Percentiles rank a stretch among this genome's conserved stretches.
Conservation (phyloP, 2,797 vertebrate genomes). For the Molossus alvarezi region DNA sequence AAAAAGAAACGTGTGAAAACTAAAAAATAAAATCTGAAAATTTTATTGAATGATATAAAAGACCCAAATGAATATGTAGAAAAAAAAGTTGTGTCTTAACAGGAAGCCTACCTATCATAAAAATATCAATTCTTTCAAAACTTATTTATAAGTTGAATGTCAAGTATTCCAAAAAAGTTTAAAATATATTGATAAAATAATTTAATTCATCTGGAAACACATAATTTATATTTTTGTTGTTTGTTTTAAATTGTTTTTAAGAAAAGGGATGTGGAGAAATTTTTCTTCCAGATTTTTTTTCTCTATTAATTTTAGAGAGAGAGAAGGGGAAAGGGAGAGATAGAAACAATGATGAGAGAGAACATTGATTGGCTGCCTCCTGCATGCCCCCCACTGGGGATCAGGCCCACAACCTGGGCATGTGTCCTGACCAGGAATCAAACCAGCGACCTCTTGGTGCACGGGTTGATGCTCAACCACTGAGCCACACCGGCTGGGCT, state of each 20-base stretch:
- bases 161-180: background rate
- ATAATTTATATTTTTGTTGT: background rate
- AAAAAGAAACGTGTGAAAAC: background rate
- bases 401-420: too few relatives aligned
- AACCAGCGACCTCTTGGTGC: too few relatives aligned
- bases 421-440: too few relatives aligned
- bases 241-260: slow-evolving; percentile 49
- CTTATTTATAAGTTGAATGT: background rate
- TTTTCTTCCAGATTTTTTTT: background rate
- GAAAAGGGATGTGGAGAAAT: background rate
- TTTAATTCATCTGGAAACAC: background rate
- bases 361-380: too few relatives aligned
- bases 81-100: background rate
- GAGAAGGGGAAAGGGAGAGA: too few relatives aligned
- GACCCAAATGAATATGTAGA: background rate
- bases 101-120: background rate
- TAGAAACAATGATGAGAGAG: too few relatives aligned
- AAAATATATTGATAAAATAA: slow-evolving; percentile 19
- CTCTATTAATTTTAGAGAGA: too few relatives aligned
- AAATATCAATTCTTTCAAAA: slow-evolving; percentile 3
- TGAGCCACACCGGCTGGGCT: too few relatives aligned
- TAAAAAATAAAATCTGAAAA: background rate
- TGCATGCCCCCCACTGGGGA: too few relatives aligned
- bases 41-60: background rate
- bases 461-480: too few relatives aligned